Base-by-base conservation (phyloP, 2,113 vertebrate species). In the Cephalopterus ornatus region DNA sequence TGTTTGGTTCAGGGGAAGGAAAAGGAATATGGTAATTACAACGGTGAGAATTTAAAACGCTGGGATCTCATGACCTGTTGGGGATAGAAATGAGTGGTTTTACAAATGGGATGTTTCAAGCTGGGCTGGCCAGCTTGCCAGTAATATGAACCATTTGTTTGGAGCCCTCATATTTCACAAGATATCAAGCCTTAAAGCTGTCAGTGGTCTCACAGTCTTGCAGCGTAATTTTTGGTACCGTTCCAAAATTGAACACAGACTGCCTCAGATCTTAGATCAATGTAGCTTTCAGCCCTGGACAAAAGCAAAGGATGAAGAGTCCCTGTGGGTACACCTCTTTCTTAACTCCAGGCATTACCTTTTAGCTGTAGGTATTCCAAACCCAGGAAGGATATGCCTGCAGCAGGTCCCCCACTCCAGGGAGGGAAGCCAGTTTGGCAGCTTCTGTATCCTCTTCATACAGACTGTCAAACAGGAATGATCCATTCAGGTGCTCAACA, bases 371-470 rank as follows among this genome's bases (percentile, higher is more conserved):
- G 80, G 55, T 95, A 58, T 93, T 87, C 67, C 71, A 91, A 88
- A 55, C 32, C 46, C 67, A 65, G 73, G 68, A 97, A 99, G 98
- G 99, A 99, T 99, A 99, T 99, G 73, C 73, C 46, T 98, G 97
- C 55, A 99, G 94, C 53, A 99, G 95, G 21, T 96, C 79, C 8
- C 68, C 30, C 55, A 99, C 97, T 56, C 96, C 98, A 5, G 98
- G 98, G 50, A 99, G 94, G 42, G 46, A 62, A 26, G 93, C 96
- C 63, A 99, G 90, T 49, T 96, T 98, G 62, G 92, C 93, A 88
- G 98, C 98, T 73, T 99, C 98, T 39, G 95, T 49, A 58, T 99
- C 99, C 24, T 98, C 98, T 7, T 85, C 77, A 22, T 98, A 98
- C 98, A 99, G 97, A 97, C 95, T 98, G 66, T 99, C 96, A 78